Percentiles rank a stretch among this genome's conserved stretches.
These are phyloP conservation scores for Toxonevra muliebris DNA, from an alignment of 2,888 invertebrate genomes.

Conservation along the genomic window DNA sequence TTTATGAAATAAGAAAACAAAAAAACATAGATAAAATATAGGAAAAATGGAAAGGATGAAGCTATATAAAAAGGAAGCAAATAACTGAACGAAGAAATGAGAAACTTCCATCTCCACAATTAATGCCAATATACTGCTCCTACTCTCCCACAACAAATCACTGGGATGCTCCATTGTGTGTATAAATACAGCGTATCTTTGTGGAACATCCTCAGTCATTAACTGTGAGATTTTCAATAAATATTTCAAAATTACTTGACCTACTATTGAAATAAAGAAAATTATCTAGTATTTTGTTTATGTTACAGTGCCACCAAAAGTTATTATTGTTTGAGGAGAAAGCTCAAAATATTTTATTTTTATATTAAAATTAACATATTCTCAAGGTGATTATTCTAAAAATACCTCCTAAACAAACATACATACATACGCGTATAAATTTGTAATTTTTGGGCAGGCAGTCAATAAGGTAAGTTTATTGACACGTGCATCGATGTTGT, in stretches of 20 bases:
- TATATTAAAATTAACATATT: too few relatives aligned
- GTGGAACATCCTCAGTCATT: constrained; percentile 53
- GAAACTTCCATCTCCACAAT: neutral
- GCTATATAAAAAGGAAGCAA: too few relatives aligned
- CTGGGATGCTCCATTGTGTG: constrained; percentile 9
- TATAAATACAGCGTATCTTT: constrained; percentile 54
- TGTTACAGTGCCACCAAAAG: constrained; percentile 5
- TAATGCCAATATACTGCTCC: neutral
- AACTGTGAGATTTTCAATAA: constrained; percentile 28
- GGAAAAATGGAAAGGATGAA: too few relatives aligned
- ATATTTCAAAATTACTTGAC: neutral
- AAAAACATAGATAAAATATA: neutral
- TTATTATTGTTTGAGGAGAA: too few relatives aligned
- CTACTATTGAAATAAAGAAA: neutral
- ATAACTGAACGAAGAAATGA: constrained; percentile 1
- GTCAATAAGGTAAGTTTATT: too few relatives aligned
- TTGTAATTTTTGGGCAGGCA: too few relatives aligned
- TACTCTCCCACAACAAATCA: neutral
- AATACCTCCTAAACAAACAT: too few relatives aligned
- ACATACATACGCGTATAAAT: too few relatives aligned
- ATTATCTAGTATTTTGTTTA: neutral
- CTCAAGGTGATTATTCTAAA: too few relatives aligned
- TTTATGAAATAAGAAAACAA: constrained; percentile 4
- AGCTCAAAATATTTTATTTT: too few relatives aligned
- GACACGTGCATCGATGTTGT: too few relatives aligned